Percentiles rank a stretch among this genome's conserved stretches.
Conservation (phyloP, 2,888 invertebrate genomes). For the Metopia argyrocephala region DNA sequence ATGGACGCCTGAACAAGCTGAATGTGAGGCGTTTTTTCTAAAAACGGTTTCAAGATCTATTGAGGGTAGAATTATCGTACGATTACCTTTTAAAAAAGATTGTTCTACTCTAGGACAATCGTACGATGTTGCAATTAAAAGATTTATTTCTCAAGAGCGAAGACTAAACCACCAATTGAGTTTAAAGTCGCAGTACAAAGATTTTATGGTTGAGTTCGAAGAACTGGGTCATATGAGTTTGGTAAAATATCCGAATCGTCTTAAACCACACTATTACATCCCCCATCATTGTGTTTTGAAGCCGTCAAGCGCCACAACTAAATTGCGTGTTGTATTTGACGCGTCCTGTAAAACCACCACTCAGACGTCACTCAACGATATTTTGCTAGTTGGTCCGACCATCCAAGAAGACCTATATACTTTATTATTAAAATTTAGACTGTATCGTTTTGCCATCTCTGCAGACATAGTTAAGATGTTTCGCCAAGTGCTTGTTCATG, state of each 20-base stretch:
- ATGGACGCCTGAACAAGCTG: too few species aligned
- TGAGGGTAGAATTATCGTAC: conserved; percentile 9
- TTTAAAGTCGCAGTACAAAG: conserved; percentile 27
- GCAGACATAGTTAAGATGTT: conserved; percentile 62
- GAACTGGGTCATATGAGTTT: conserved; percentile 18
- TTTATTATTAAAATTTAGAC: conserved; percentile 48
- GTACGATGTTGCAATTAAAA: not conserved
- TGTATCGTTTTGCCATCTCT: conserved; percentile 41
- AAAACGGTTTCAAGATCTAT: too few species aligned
- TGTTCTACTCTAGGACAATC: not conserved
- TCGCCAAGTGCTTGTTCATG: conserved; percentile 45
- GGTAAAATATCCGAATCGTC: too few species aligned
- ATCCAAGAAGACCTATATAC: conserved; percentile 43
- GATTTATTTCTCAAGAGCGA: not conserved
- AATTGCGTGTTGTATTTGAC: conserved; percentile 45
- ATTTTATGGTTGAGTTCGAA: conserved; percentile 52
- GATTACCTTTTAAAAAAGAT: conserved; percentile 7
- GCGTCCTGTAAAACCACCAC: conserved; percentile 33
- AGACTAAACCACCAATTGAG: not conserved
- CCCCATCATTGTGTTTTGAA: conserved; percentile 55
- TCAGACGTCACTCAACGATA: conserved; percentile 51
- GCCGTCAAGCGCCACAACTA: conserved; percentile 53
- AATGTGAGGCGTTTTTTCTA: too few species aligned
- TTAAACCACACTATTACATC: conserved; percentile 50
- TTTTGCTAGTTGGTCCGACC: conserved; percentile 56